Base-by-base conservation (phyloP, 2,888 invertebrate species). In the Eupithecia tripunctaria region DNA sequence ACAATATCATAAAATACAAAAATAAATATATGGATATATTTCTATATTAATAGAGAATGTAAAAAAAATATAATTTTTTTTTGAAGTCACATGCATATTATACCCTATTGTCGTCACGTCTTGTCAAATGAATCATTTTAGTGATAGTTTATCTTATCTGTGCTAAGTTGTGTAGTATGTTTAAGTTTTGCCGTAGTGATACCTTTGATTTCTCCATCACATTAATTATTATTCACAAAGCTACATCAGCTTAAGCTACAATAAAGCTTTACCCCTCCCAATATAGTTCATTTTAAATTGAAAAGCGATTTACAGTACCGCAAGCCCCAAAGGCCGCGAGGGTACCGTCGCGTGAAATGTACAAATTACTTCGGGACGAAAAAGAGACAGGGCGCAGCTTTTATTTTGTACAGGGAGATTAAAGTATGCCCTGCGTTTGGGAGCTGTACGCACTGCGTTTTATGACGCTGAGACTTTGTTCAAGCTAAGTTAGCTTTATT, bases 321-420 rank as follows among this genome's bases (percentile, higher is more conserved):
- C 15, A 63, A 56, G 56, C 21, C 56, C 62, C 47, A 63, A 68
- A 67, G 67, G 47, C 64, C 70, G 56, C 63, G 56, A 63, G 73
- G 60, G 68, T 41, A 71, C 47, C 65, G 68, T 56, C 66, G 68
- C 75, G 75, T 75, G 77, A 75, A 77, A 77, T 71, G 75, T 74
- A 77, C 75, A 77, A 77, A 77, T 77, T 77, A 75, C 75, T 75
- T 70, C 43, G 70, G 71, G 71, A 70, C 71, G 69, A 56, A 64
- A 72, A 68, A 68, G 51, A 71, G 72, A 68, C 64, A 62, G 70
- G 70, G 63, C 62, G 21, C 75, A 18, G 76, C 71, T 84, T 83
- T 84, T 83, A 82, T 84, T 83, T 82, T 78, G 71, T 75, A 73
- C 72, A 72, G 80, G 78, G 77, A 78, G 79, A 83, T 84, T 82